A percentile compares a stretch with the other conserved stretches of the same genome.
phyloP scores from a whole-genome alignment of 2,888 invertebrate genomes.

The Opisthograptis luteolata region DNA sequence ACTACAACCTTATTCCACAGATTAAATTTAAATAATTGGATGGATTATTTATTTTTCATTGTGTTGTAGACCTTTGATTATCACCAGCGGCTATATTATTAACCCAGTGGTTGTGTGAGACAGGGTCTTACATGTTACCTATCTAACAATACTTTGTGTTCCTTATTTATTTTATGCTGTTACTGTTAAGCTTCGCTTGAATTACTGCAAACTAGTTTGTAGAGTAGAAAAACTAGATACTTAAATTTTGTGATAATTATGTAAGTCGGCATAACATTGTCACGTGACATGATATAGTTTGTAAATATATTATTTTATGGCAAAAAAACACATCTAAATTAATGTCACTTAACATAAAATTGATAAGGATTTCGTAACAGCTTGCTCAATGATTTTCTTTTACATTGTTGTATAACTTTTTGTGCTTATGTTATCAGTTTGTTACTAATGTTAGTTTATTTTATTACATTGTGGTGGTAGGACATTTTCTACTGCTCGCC shows the following conservation, averaged over 20 bases:
- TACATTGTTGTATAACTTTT: too few relatives aligned
- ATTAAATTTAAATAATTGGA: too few relatives aligned
- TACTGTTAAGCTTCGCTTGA: slow-evolving; percentile 30
- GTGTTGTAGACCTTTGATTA: slow-evolving; percentile 5
- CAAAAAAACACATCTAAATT: too few relatives aligned
- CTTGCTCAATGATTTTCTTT: too few relatives aligned
- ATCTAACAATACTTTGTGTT: slow-evolving; percentile 4
- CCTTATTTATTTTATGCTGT: slow-evolving; percentile 18
- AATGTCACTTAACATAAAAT: too few relatives aligned
- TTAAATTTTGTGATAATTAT: slow-evolving; percentile 55
- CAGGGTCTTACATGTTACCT: slow-evolving; percentile 15
- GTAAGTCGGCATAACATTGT: slow-evolving; percentile 39
- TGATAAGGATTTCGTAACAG: too few relatives aligned
- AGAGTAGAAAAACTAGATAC: slow-evolving; percentile 24
- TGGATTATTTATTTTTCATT: too few relatives aligned
- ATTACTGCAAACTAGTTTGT: slow-evolving; percentile 28
- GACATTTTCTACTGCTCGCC: too few relatives aligned
- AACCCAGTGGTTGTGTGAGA: slow-evolving; percentile 30
- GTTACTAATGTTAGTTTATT: too few relatives aligned
- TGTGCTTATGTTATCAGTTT: too few relatives aligned
- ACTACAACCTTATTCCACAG: too few relatives aligned
- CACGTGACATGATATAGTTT: slow-evolving; percentile 27
- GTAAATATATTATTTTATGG: slow-evolving; percentile 10
- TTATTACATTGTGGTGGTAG: too few relatives aligned
- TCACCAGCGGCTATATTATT: neutral